Evolutionary conservation across 1,140 invertebrate species (phyloP).

Genomic region (Laodelphax striatellus): DNA sequence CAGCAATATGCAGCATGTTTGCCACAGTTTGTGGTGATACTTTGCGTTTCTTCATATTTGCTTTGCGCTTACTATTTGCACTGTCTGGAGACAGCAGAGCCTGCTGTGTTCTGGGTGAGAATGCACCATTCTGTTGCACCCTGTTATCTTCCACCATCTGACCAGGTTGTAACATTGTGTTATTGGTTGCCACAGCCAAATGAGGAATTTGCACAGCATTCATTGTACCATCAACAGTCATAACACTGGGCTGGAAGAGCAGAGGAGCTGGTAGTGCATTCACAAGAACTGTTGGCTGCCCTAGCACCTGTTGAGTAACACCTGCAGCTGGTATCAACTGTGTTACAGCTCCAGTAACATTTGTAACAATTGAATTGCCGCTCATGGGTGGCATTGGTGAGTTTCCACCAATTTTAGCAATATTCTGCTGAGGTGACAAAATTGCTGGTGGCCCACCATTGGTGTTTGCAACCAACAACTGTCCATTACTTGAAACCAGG

Average conservation of each 20-base stretch:
- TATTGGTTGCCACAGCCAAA: conserved; percentile 35
- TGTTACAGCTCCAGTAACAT: conserved; percentile 53
- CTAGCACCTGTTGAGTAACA: conserved; percentile 47
- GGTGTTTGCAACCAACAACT: conserved; percentile 53
- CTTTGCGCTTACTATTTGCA: conserved; percentile 44
- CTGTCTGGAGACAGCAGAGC: conserved; percentile 54
- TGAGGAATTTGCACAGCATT: conserved; percentile 50
- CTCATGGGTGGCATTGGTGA: conserved; percentile 52
- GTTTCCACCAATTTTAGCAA: conserved; percentile 43
- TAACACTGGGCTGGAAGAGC: conserved; percentile 54
- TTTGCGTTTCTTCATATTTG: conserved; percentile 59
- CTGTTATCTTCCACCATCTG: conserved; percentile 9
- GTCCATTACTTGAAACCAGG: conserved; percentile 57
- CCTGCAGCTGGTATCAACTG: conserved; percentile 38
- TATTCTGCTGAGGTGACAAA: conserved; percentile 21
- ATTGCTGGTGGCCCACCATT: conserved; percentile 23
- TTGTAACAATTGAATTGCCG: conserved; percentile 52
- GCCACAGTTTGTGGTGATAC: conserved; percentile 53
- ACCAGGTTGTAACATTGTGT: conserved; percentile 22
- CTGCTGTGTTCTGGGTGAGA: conserved; percentile 29
- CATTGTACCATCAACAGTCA: conserved; percentile 52
- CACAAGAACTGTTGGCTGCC: conserved; percentile 66
- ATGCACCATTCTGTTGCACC: conserved; percentile 13
- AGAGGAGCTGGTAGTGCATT: conserved; percentile 70
- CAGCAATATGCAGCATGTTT: conserved; percentile 51